phyloP scores from a whole-genome alignment of 2,113 vertebrate genomes.

The Perccottus glenii region DNA sequence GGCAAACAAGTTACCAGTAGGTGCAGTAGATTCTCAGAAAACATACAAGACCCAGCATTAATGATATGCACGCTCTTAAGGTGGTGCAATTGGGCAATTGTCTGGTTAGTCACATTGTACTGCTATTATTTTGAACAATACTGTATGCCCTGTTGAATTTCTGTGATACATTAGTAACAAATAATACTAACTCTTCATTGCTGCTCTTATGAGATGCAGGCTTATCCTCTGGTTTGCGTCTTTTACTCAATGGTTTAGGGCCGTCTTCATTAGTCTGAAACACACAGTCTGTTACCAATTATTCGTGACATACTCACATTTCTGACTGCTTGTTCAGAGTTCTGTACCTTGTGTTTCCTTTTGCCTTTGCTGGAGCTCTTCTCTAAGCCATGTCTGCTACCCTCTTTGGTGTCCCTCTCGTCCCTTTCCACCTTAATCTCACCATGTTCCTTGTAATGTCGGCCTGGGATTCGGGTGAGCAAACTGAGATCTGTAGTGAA shows the following conservation, averaged over 20 bases:
- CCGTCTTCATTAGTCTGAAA: slow-evolving; percentile 89
- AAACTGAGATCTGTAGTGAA: slow-evolving; percentile 86
- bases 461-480: slow-evolving; percentile 90
- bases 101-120: too few relatives aligned
- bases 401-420: slow-evolving; percentile 84
- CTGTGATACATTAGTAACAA: background rate
- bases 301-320: slow-evolving; percentile 21
- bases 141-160: too few relatives aligned
- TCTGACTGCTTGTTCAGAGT: slow-evolving; percentile 19
- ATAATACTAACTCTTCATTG: slow-evolving; percentile 90
- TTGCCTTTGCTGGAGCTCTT: slow-evolving; percentile 90
- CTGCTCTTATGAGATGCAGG: slow-evolving; percentile 86
- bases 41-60: too few relatives aligned
- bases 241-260: slow-evolving; percentile 89
- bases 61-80: too few relatives aligned
- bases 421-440: slow-evolving; percentile 89
- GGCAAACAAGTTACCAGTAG: too few relatives aligned
- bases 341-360: slow-evolving; percentile 91
- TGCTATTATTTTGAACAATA: too few relatives aligned
- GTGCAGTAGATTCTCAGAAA: too few relatives aligned
- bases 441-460: slow-evolving; percentile 88
- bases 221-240: slow-evolving; percentile 92
- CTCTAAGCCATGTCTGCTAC: slow-evolving; percentile 87
- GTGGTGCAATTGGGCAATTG: too few relatives aligned
- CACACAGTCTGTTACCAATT: slow-evolving; percentile 20